Evolutionary conservation across 2,888 invertebrate species (phyloP), one percentile per base, ranked within the genome.

Genomic region (Gisinianus flammeolus): DNA sequence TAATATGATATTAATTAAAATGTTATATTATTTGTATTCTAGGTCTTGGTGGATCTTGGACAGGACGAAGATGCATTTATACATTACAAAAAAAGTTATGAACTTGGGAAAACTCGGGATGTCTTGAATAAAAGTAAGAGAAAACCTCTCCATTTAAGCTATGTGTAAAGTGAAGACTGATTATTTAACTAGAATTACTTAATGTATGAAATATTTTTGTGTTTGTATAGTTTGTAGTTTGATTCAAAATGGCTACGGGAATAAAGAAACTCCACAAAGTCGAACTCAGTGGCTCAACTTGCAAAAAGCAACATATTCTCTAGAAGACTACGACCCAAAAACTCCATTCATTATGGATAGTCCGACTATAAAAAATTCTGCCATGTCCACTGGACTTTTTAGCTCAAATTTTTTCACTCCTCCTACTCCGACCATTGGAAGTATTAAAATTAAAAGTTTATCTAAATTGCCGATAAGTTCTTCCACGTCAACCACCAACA

Each of bases 71-170:
- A 54, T 5, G 76, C 76, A 19, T 28, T 76, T 30, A 56, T 22
- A 31, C 66, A 76, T 58, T 69, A 70, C 64, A 76, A 76, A 44
- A 69, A 52, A 22, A 76, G 76, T 33, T 76, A 76, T 44, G 62
- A 62, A 26, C 28, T 76, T 31, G 35, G 68, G 5, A 69, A 76
- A 28, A 56, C 56, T 30, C 22, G 76, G 33, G 70, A 76, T 44
- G 76, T 76, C 24, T 31, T 76, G 12, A 76, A 70, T 58, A 76
- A 70, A 70, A 70, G 76, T 76, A 62, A 70, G 26, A 24, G 12
- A n/a, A 54, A 12, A 58, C 24, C 4, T 58, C 5, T 4, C 6
- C 22, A 35, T 35, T 5, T 24, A 58, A 10, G 5, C n/a, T 22
- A 10, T 58, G 5, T 22, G 5, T 58, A 58, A 24, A 58, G n/a